A percentile compares a stretch with the other conserved stretches of the same genome.
Evolutionary conservation across 2,888 invertebrate genomes (phyloP).

Genomic region (Osedax frankpressi): DNA sequence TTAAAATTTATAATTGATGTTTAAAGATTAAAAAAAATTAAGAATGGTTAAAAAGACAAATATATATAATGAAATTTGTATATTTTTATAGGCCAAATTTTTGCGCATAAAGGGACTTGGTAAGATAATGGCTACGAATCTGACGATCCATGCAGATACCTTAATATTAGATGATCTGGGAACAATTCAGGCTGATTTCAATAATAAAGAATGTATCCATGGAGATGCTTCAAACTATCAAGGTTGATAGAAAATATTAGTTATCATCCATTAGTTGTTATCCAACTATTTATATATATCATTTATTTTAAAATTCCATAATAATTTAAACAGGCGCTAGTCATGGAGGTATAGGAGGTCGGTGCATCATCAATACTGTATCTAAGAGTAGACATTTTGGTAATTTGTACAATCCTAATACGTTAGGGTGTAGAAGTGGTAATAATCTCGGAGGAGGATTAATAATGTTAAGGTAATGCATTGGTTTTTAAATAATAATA

Average conservation of each 20-base stretch:
- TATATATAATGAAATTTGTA: too few species aligned
- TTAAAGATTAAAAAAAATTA: too few species aligned
- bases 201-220: constrained; percentile 26
- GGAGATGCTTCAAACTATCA: too few species aligned
- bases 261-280: too few species aligned
- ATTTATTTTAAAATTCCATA: too few species aligned
- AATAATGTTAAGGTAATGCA: too few species aligned
- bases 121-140: constrained; percentile 29
- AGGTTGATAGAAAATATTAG: too few species aligned
- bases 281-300: too few species aligned
- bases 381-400: constrained; percentile 30
- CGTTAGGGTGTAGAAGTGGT: constrained; percentile 32
- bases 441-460: constrained; percentile 29
- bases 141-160: constrained; percentile 28
- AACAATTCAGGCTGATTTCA: constrained; percentile 30
- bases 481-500: too few species aligned
- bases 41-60: too few species aligned
- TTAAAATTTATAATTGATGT: too few species aligned
- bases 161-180: constrained; percentile 34
- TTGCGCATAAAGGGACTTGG: constrained; percentile 32
- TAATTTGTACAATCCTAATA: constrained; percentile 29
- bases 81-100: constrained; percentile 27
- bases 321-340: constrained; percentile 32
- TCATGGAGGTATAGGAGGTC: constrained; percentile 33
- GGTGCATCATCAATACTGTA: constrained; percentile 24